Percentiles rank a stretch among this genome's conserved stretches.
These are phyloP conservation scores for Helicoverpa assulta DNA, from an alignment of 2,888 invertebrate genomes.

Conservation along the genomic window DNA sequence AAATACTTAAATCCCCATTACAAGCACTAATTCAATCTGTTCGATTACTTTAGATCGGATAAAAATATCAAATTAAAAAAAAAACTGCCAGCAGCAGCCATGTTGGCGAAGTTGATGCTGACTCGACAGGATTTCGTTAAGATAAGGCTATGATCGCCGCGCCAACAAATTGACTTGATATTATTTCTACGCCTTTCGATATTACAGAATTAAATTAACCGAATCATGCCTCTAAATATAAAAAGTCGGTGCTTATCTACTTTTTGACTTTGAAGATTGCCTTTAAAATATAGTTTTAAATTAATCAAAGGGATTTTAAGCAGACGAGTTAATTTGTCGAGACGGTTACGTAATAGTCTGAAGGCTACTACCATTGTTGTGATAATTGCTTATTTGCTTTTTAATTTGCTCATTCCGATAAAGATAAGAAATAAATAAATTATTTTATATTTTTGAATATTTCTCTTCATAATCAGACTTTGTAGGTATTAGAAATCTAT, in stretches of 20 bases:
- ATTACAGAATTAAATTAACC: constrained; percentile 53
- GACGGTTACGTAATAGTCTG: constrained; percentile 6
- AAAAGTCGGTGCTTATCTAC: constrained; percentile 6
- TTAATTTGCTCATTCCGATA: constrained; percentile 1
- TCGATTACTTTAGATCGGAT: constrained; percentile 33
- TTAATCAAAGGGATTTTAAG: constrained; percentile 24
- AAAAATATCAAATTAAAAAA: constrained; percentile 51
- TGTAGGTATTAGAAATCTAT: no score
- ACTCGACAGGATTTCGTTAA: constrained; percentile 68
- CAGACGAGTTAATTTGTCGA: constrained; percentile 21
- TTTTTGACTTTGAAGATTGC: constrained; percentile 5
- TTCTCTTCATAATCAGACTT: no score
- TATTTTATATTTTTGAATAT: neutral
- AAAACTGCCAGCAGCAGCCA: constrained; percentile 47
- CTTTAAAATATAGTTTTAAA: constrained; percentile 31
- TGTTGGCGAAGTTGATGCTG: constrained; percentile 56
- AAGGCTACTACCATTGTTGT: constrained; percentile 19
- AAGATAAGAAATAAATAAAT: no score
- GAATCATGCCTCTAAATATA: constrained; percentile 32
- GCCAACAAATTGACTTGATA: constrained; percentile 67
- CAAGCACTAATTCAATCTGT: constrained; percentile 12
- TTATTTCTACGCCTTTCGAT: constrained; percentile 61
- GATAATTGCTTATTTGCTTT: constrained; percentile 21
- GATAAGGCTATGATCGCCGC: constrained; percentile 67
- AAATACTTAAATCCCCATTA: constrained; percentile 2